Percentiles rank a stretch among this genome's conserved stretches.
Evolutionary conservation across 2,888 invertebrate species (phyloP).

Genomic region (Nemotelus pantherinus): DNA sequence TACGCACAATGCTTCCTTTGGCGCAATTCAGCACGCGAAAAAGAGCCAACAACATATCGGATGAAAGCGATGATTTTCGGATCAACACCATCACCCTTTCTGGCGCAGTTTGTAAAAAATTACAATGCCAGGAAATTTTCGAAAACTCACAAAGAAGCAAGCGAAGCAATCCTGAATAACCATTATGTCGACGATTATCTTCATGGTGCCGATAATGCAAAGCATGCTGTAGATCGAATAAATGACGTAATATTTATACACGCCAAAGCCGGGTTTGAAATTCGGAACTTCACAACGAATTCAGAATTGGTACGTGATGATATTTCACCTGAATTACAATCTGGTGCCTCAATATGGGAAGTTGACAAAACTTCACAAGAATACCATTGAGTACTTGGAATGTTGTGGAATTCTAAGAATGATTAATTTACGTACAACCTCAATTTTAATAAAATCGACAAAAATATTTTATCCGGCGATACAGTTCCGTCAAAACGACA

Average conservation of each 20-base stretch:
- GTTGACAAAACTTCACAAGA: not conserved
- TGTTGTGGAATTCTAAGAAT: not conserved
- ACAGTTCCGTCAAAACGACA: not conserved
- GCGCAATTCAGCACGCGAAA: not conserved
- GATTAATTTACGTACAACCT: not conserved
- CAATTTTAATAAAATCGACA: not conserved
- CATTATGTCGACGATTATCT: conserved; percentile 20
- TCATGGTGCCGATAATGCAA: not conserved
- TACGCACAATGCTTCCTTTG: conserved; percentile 6
- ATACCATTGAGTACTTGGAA: not conserved
- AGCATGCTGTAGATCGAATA: not conserved
- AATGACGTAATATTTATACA: not conserved
- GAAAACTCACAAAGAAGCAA: not conserved
- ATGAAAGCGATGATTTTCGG: conserved; percentile 20
- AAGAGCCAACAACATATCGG: not conserved
- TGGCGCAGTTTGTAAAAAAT: conserved; percentile 21
- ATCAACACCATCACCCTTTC: not conserved
- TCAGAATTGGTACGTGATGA: not conserved
- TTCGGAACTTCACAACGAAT: not conserved
- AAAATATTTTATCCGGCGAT: not conserved
- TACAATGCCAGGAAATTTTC: not conserved
- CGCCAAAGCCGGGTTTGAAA: not conserved
- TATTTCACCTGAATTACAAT: not conserved
- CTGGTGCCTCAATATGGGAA: not conserved
- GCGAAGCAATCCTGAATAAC: not conserved